Percentiles rank a stretch among this genome's conserved stretches.
phyloP scores from a whole-genome alignment of 2,888 invertebrate genomes.

The Drosophila flavopinicola region DNA sequence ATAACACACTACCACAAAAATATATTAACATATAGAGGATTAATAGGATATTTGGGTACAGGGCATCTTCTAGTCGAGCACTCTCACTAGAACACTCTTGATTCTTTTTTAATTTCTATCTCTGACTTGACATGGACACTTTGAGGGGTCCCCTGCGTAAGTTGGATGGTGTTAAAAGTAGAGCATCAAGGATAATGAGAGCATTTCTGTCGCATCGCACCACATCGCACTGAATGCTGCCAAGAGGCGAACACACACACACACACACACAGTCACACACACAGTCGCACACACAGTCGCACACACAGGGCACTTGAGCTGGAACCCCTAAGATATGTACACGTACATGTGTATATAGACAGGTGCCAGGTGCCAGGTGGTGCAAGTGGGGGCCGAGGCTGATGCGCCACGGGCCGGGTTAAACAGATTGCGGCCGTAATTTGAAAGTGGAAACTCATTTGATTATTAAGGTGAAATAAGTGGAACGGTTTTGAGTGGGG shows the following conservation, averaged over 20 bases:
- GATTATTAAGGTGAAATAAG: conserved; percentile 79
- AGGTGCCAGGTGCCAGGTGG: conserved; percentile 25
- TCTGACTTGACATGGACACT: conserved; percentile 34
- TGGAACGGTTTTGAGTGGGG: conserved; percentile 22
- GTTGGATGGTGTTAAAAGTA: conserved; percentile 62
- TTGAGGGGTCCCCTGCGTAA: conserved; percentile 35
- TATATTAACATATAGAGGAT: too few species aligned
- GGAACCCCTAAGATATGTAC: conserved; percentile 46
- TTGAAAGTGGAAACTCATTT: conserved; percentile 78
- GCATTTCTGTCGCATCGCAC: conserved; percentile 53
- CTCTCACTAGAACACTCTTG: too few species aligned
- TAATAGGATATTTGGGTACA: too few species aligned
- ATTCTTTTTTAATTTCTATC: conserved; percentile 3
- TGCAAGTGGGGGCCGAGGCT: conserved; percentile 13
- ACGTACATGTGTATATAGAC: conserved; percentile 40
- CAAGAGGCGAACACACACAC: conserved; percentile 18
- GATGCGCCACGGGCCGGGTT: conserved; percentile 46
- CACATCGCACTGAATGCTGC: conserved; percentile 30
- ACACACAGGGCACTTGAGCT: conserved; percentile 51
- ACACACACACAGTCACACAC: conserved; percentile 3
- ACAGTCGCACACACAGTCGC: conserved; percentile 25
- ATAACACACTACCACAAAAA: too few species aligned
- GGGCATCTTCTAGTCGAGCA: neutral
- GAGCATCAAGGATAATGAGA: conserved; percentile 76
- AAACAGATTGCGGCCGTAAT: conserved; percentile 80